phyloP scores from a whole-genome alignment of 2,888 invertebrate genomes.

The Mythimna loreyi region DNA sequence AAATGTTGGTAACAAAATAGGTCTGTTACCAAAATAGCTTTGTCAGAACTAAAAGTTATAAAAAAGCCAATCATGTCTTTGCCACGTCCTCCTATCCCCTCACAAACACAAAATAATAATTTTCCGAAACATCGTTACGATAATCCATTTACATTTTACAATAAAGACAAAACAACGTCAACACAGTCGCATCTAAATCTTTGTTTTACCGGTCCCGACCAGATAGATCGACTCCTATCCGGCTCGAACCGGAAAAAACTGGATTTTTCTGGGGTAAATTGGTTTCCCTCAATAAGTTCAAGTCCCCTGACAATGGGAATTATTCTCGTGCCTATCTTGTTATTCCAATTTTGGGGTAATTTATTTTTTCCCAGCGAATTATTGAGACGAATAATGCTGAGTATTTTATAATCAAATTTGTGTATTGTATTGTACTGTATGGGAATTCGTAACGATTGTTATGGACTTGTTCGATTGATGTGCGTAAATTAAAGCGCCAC shows the following conservation, averaged over 20 bases:
- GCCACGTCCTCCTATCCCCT: constrained; percentile 3
- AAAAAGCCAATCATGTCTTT: neutral
- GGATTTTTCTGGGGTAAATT: constrained; percentile 78
- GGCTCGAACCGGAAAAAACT: constrained; percentile 68
- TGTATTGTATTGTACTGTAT: constrained; percentile 41
- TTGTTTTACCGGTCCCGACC: constrained; percentile 53
- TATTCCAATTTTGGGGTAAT: constrained; percentile 83
- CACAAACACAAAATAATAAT: constrained; percentile 40
- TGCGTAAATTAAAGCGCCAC: constrained; percentile 28
- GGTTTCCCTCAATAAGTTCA: constrained; percentile 83
- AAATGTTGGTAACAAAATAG: no score
- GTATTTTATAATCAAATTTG: constrained; percentile 72
- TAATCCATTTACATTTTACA: constrained; percentile 55
- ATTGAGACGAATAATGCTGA: constrained; percentile 67
- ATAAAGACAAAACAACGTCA: constrained; percentile 44
- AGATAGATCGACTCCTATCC: constrained; percentile 57
- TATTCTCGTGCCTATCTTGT: constrained; percentile 83
- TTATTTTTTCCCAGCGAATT: constrained; percentile 75
- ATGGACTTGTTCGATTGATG: constrained; percentile 38
- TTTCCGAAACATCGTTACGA: constrained; percentile 44
- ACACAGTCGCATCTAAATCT: constrained; percentile 51
- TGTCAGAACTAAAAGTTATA: neutral
- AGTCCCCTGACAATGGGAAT: constrained; percentile 85
- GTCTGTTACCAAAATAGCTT: neutral
- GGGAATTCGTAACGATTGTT: constrained; percentile 59